phyloP scores from a whole-genome alignment of 2,113 vertebrate species.

The Nothocercus julius region DNA sequence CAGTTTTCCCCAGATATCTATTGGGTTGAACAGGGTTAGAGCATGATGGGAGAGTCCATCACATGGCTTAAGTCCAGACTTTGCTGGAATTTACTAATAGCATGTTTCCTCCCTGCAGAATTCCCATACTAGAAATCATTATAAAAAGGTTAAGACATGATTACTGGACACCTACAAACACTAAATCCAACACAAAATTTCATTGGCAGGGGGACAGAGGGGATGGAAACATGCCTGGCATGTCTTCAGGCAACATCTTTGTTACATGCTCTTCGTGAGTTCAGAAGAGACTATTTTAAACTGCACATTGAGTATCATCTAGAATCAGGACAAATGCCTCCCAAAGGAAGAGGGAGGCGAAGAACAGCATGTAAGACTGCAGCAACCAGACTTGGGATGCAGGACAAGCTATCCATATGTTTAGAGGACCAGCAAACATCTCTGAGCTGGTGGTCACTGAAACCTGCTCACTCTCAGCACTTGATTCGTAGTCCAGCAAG shows the following conservation, averaged over 20 bases:
- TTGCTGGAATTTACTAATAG: neutral
- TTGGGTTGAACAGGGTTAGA: neutral
- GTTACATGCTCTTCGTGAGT: neutral
- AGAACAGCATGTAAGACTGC: neutral
- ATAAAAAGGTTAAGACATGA: neutral
- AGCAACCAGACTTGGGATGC: neutral
- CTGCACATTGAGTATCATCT: neutral
- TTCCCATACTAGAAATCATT: neutral
- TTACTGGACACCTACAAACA: neutral
- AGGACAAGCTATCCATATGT: neutral
- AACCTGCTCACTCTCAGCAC: neutral
- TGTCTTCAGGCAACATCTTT: neutral
- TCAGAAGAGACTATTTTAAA: neutral
- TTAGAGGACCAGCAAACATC: neutral
- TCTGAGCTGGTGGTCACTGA: neutral
- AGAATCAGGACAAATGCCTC: neutral
- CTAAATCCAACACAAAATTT: slow-evolving; percentile 14
- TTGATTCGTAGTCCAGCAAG: neutral
- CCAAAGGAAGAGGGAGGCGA: neutral
- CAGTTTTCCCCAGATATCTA: neutral
- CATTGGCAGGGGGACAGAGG: neutral
- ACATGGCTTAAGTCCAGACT: neutral
- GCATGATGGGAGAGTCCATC: neutral
- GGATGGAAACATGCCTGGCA: neutral
- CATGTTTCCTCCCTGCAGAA: neutral